Percentiles rank a stretch among this genome's conserved stretches.
Evolutionary conservation across 1,140 invertebrate species (phyloP).

Genomic region (Drosophila malerkotliana): DNA sequence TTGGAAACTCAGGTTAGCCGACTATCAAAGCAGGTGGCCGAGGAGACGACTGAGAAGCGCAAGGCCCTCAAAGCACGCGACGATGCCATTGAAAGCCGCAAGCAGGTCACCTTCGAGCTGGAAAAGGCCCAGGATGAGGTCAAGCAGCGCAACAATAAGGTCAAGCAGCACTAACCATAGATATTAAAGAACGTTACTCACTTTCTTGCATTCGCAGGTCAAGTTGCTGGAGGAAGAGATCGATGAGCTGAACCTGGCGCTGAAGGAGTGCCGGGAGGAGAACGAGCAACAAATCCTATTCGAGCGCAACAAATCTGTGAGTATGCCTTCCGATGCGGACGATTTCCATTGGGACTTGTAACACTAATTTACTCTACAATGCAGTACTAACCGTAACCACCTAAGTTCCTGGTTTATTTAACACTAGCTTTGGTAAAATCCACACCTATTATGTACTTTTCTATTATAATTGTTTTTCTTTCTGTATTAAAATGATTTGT

Average conservation of each 20-base stretch:
- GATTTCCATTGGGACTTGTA: constrained; percentile 67
- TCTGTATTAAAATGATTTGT: constrained; percentile 45
- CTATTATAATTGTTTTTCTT: constrained; percentile 44
- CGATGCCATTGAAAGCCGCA: constrained; percentile 87
- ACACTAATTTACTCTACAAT: constrained; percentile 30
- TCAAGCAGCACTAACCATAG: constrained; percentile 62
- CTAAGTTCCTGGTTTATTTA: constrained; percentile 22
- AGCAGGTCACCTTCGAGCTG: constrained; percentile 88
- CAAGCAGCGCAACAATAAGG: constrained; percentile 89
- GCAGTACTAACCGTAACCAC: constrained; percentile 27
- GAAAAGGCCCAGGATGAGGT: constrained; percentile 89
- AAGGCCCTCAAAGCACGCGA: constrained; percentile 89
- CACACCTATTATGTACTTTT: constrained; percentile 35
- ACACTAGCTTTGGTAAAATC: constrained; percentile 10
- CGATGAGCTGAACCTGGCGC: constrained; percentile 87
- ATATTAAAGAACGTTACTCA: not conserved
- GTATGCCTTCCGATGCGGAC: constrained; percentile 84
- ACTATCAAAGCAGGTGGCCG: constrained; percentile 91
- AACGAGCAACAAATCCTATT: constrained; percentile 87
- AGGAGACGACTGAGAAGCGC: constrained; percentile 91
- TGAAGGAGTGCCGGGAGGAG: constrained; percentile 86
- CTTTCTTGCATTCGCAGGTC: constrained; percentile 67
- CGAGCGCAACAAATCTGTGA: constrained; percentile 88
- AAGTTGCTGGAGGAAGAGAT: constrained; percentile 87
- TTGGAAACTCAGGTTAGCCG: constrained; percentile 92